Percentiles rank a stretch among this genome's conserved stretches.
Conservation (phyloP, 2,888 invertebrate genomes). For the Thymelicus lineola region DNA sequence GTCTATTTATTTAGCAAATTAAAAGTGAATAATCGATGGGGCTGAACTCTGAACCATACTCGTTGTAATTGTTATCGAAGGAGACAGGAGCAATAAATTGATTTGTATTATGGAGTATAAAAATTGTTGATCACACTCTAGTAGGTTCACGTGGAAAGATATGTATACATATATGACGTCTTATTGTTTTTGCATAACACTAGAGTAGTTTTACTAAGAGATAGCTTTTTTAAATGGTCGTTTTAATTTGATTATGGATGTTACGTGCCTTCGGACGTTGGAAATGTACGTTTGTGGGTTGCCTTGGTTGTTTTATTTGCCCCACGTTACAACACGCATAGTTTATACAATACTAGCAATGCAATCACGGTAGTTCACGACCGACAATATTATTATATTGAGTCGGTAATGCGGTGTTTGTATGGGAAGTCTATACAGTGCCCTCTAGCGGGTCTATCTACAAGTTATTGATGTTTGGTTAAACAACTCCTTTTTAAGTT, state of each 20-base stretch:
- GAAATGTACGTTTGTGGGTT: slow-evolving; percentile 57
- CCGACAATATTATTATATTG: slow-evolving; percentile 29
- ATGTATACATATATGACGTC: slow-evolving; percentile 49
- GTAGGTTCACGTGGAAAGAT: slow-evolving; percentile 60
- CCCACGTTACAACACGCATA: slow-evolving; percentile 44
- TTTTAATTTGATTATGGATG: slow-evolving; percentile 66
- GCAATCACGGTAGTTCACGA: too few species aligned
- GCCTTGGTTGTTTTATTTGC: slow-evolving; percentile 58
- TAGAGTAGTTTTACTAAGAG: slow-evolving; percentile 57
- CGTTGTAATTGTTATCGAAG: slow-evolving; percentile 39
- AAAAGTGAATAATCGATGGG: slow-evolving; percentile 49
- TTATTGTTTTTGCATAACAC: slow-evolving; percentile 65
- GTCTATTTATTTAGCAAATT: slow-evolving; percentile 81
- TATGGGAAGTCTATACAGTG: slow-evolving; percentile 6
- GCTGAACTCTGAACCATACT: slow-evolving; percentile 22
- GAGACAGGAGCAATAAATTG: slow-evolving; percentile 50
- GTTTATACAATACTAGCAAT: too few species aligned
- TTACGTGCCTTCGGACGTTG: slow-evolving; percentile 78
- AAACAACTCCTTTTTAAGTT: too few species aligned
- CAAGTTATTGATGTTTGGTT: too few species aligned
- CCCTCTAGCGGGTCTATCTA: background rate
- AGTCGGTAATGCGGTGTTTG: slow-evolving; percentile 18
- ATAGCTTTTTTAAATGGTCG: slow-evolving; percentile 78
- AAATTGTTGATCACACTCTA: slow-evolving; percentile 60
- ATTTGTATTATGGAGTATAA: slow-evolving; percentile 36